A percentile compares a stretch with the other conserved stretches of the same genome.
phyloP scores from a whole-genome alignment of 2,113 vertebrate species.

The Hemibagrus wyckioides region DNA sequence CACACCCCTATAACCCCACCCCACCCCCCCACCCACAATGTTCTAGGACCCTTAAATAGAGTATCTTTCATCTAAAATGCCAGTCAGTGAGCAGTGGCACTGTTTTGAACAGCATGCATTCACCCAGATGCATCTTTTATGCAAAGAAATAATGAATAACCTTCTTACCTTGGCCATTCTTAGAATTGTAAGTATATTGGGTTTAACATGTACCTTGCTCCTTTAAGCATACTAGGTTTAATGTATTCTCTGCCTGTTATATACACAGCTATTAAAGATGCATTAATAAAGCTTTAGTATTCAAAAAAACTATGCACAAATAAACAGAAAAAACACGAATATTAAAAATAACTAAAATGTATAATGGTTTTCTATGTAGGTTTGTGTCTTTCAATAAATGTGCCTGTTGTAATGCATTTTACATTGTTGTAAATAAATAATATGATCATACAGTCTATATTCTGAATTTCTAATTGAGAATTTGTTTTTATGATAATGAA shows the following conservation, averaged over 20 bases:
- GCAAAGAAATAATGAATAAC: neutral
- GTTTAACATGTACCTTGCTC: too few relatives aligned
- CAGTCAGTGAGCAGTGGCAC: neutral
- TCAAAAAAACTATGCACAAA: neutral
- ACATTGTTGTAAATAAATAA: neutral
- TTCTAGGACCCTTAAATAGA: constrained; percentile 9
- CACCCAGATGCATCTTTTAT: constrained; percentile 18
- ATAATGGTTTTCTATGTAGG: neutral
- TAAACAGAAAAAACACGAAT: too few relatives aligned
- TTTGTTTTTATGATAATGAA: neutral
- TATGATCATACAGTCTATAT: neutral
- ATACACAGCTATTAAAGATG: too few relatives aligned
- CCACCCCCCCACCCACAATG: neutral
- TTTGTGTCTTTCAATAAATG: too few relatives aligned
- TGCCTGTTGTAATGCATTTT: neutral
- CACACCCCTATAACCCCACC: neutral
- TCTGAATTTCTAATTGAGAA: neutral
- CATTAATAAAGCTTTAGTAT: neutral
- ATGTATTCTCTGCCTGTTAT: neutral
- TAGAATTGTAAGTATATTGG: neutral
- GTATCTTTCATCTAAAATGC: constrained; percentile 25
- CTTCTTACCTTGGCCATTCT: constrained; percentile 14
- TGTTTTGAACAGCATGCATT: neutral
- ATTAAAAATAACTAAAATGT: neutral
- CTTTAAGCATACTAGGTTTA: neutral